Evolutionary conservation across 2,797 vertebrate genomes (phyloP).

Genomic region (Halcyon badia): DNA sequence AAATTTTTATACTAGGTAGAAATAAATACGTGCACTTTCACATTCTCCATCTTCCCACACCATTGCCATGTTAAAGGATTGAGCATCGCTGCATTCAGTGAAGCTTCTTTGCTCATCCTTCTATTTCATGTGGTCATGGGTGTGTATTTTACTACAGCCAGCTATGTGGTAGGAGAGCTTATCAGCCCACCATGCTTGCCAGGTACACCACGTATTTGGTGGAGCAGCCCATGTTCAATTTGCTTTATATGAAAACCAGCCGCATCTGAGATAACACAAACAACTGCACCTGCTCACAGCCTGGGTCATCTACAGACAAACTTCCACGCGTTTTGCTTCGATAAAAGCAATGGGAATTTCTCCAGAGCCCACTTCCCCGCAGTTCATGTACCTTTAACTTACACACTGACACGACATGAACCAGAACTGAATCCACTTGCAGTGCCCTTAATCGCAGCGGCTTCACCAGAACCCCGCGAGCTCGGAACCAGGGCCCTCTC

Average conservation of each 20-base stretch:
- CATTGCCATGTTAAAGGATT: neutral
- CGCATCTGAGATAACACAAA: neutral
- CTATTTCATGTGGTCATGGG: neutral
- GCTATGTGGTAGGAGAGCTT: neutral
- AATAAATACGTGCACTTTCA: neutral
- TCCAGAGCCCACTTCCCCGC: neutral
- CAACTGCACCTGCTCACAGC: neutral
- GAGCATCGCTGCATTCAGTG: neutral
- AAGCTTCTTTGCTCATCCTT: neutral
- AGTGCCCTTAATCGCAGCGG: rapidly evolving
- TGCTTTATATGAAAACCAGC: neutral
- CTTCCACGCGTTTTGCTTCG: neutral
- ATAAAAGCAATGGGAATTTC: neutral
- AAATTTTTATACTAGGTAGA: neutral
- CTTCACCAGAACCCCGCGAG: neutral
- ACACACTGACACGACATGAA: rapidly evolving
- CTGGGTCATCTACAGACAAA: neutral
- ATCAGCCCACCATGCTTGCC: neutral
- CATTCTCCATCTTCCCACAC: neutral
- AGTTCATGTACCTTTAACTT: neutral
- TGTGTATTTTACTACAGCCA: neutral
- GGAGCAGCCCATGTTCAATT: neutral
- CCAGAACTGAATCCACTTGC: rapidly evolving
- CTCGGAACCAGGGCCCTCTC: neutral
- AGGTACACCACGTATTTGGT: rapidly evolving